These are phyloP conservation scores for Autographa gamma DNA, from an alignment of 2,888 invertebrate species.

Conservation along the genomic window DNA sequence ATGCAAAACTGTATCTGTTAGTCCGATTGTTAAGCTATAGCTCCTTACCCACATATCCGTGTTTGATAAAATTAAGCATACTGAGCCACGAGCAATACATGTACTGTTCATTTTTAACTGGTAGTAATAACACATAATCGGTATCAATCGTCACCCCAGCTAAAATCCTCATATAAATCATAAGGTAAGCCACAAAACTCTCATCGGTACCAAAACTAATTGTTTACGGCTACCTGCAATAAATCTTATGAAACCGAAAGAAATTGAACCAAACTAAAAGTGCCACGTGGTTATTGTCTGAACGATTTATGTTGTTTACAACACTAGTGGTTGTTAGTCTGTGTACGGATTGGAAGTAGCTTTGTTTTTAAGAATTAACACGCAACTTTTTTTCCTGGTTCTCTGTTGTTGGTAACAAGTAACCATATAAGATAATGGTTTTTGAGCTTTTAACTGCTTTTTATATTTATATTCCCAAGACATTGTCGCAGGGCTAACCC, in stretches of 20 bases:
- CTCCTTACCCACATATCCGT: too few relatives aligned
- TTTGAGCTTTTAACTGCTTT: too few relatives aligned
- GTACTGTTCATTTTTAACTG: too few relatives aligned
- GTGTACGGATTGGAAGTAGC: slow-evolving; percentile 6
- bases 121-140: neutral
- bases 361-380: neutral
- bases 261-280: slow-evolving; percentile 45
- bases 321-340: slow-evolving; percentile 31
- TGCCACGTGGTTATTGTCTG: slow-evolving; percentile 58
- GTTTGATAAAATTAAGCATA: too few relatives aligned
- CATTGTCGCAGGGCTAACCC: too few relatives aligned
- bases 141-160: slow-evolving; percentile 18
- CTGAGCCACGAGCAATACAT: too few relatives aligned
- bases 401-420: too few relatives aligned
- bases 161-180: slow-evolving; percentile 7
- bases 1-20: too few relatives aligned
- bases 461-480: too few relatives aligned
- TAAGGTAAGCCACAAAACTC: slow-evolving; percentile 14
- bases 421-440: too few relatives aligned
- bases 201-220: slow-evolving; percentile 25
- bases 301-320: slow-evolving; percentile 54
- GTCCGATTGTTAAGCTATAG: too few relatives aligned
- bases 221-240: slow-evolving; percentile 45
- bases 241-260: slow-evolving; percentile 39
- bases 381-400: neutral